phyloP scores from a whole-genome alignment of 2,113 vertebrate genomes.

The Aldabrachelys gigantea region DNA sequence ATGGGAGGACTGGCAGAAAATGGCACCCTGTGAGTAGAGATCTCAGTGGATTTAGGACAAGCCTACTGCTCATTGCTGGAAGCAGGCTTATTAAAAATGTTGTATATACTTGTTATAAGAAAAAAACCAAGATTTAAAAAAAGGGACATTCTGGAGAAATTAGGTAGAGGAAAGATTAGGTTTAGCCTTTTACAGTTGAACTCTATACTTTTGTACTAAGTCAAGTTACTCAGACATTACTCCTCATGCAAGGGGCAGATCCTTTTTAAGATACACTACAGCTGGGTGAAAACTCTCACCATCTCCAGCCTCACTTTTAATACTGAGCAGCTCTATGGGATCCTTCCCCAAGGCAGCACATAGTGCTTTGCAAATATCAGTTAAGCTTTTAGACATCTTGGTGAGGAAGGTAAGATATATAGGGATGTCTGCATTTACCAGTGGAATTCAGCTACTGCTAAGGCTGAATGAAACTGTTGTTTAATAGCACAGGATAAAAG shows the following conservation, averaged over 20 bases:
- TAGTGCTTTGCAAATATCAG: neutral
- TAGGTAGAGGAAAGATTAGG: neutral
- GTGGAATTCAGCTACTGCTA: neutral
- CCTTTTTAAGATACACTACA: neutral
- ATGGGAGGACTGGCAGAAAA: neutral
- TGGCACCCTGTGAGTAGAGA: neutral
- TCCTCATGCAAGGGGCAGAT: neutral
- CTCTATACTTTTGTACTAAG: neutral
- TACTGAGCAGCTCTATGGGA: neutral
- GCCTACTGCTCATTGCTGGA: neutral
- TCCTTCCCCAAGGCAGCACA: fast-evolving
- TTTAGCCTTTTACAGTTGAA: neutral
- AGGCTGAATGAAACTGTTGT: neutral
- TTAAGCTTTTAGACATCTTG: neutral
- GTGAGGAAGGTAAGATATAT: neutral
- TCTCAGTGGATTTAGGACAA: neutral
- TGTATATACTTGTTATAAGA: neutral
- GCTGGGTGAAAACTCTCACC: fast-evolving
- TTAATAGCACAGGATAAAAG: neutral
- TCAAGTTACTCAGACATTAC: neutral
- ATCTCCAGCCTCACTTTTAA: neutral
- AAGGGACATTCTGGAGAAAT: neutral
- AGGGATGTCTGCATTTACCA: neutral
- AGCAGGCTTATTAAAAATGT: neutral
- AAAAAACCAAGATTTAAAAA: neutral